phyloP scores from a whole-genome alignment of 2,888 invertebrate species.

The Mythimna ferrago region DNA sequence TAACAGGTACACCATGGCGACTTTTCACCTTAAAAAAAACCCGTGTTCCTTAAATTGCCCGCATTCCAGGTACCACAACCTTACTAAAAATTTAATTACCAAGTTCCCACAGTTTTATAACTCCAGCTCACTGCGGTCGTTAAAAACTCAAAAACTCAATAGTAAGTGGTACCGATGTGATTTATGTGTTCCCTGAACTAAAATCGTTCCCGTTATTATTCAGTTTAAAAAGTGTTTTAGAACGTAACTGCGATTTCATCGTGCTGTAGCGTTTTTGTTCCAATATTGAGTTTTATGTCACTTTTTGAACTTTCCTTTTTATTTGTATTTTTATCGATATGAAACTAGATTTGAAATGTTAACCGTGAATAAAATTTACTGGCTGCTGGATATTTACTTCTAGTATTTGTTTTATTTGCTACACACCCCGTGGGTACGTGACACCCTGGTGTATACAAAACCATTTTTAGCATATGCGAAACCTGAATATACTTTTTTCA shows the following conservation, averaged over 20 bases:
- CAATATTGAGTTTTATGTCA: constrained; percentile 23
- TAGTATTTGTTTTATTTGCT: neutral
- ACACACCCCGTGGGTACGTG: too few species aligned
- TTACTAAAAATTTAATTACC: too few species aligned
- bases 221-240: constrained; percentile 49
- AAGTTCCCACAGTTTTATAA: constrained; percentile 28
- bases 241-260: constrained; percentile 30
- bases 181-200: constrained; percentile 49
- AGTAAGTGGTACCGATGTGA: constrained; percentile 51
- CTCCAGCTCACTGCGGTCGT: constrained; percentile 36
- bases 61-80: too few species aligned
- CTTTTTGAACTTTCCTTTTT: constrained; percentile 16
- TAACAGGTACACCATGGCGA: too few species aligned
- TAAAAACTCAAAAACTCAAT: constrained; percentile 53
- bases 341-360: neutral
- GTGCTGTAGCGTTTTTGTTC: constrained; percentile 3
- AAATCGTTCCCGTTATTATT: constrained; percentile 44
- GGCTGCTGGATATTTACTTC: neutral
- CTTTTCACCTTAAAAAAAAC: too few species aligned
- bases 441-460: too few species aligned
- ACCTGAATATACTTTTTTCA: too few species aligned
- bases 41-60: too few species aligned
- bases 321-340: constrained; percentile 11
- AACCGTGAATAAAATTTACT: constrained; percentile 12
- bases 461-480: too few species aligned